A percentile compares a stretch with the other conserved stretches of the same genome.
These are phyloP conservation scores for Tryphoninae sp. DNA, from an alignment of 2,888 invertebrate genomes.

Conservation along the genomic window DNA sequence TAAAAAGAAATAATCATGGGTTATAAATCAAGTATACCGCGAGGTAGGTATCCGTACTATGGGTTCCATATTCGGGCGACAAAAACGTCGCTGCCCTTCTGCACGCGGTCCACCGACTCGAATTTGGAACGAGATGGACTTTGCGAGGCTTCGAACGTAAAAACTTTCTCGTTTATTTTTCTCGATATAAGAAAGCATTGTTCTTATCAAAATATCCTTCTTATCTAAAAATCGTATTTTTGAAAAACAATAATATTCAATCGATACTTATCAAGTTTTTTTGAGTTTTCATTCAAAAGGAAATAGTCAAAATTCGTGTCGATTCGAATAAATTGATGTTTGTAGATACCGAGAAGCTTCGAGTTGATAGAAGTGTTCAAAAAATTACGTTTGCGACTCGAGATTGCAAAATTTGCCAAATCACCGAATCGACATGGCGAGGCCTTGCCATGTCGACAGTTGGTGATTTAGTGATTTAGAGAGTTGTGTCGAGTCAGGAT, in stretches of 20 bases:
- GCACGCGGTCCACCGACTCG: constrained; percentile 10
- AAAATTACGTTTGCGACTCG: background rate
- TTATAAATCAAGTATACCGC: constrained; percentile 61
- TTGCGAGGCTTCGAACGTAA: constrained; percentile 36
- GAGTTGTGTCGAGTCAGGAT: too few species aligned
- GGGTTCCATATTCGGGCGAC: constrained; percentile 58
- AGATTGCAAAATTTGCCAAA: background rate
- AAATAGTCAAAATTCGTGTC: background rate
- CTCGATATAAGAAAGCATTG: too few species aligned
- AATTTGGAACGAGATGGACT: constrained; percentile 34
- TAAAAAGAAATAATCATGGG: constrained; percentile 64
- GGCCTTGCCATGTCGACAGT: background rate
- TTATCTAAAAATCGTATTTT: too few species aligned
- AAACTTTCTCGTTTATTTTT: constrained; percentile 40
- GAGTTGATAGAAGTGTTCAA: too few species aligned
- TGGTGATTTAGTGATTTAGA: too few species aligned
- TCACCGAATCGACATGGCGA: background rate
- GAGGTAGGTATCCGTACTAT: constrained; percentile 39
- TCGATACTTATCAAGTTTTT: background rate
- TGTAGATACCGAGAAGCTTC: too few species aligned
- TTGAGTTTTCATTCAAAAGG: background rate
- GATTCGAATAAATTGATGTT: too few species aligned
- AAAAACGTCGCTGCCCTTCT: constrained; percentile 26
- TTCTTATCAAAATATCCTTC: background rate
- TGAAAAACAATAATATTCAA: background rate